phyloP scores from a whole-genome alignment of 2,888 invertebrate species.

The Campoletis raptor region DNA sequence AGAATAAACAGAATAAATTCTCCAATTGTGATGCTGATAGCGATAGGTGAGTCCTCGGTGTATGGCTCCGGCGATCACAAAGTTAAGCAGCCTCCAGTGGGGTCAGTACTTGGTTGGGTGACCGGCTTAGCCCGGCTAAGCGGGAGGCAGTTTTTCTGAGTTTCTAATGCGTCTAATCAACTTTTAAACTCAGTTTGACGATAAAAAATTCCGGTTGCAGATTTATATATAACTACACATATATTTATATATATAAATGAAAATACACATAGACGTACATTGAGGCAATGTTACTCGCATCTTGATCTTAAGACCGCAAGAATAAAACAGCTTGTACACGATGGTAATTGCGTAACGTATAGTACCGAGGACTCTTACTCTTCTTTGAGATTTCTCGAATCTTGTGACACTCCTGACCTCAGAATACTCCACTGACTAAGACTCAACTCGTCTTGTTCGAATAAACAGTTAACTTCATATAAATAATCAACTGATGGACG shows the following conservation, averaged over 20 bases:
- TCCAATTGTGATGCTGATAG: too few species aligned
- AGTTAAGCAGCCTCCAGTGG: too few species aligned
- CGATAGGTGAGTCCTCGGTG: too few species aligned
- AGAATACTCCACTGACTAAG: neutral
- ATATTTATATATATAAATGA: neutral
- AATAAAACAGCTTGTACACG: conserved; percentile 9
- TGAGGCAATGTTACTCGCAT: conserved; percentile 13
- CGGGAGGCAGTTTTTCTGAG: too few species aligned
- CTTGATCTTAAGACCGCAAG: conserved; percentile 16
- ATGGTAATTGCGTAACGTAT: conserved; percentile 53
- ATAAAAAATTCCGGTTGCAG: conserved; percentile 26
- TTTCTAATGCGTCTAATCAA: too few species aligned
- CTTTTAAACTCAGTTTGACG: too few species aligned
- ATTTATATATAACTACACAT: neutral
- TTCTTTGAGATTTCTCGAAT: conserved; percentile 43
- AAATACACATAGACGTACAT: neutral
- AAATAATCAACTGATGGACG: neutral
- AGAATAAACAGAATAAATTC: too few species aligned
- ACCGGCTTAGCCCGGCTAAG: too few species aligned
- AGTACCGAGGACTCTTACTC: conserved; percentile 56
- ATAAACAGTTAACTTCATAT: neutral
- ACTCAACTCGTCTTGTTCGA: conserved; percentile 7
- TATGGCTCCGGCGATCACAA: too few species aligned
- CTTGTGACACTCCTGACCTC: conserved; percentile 49
- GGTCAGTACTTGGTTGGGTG: too few species aligned